Percentiles rank a stretch among this genome's conserved stretches.
These are phyloP conservation scores for Habrosyne pyritoides DNA, from an alignment of 2,888 invertebrate genomes.

Conservation along the genomic window DNA sequence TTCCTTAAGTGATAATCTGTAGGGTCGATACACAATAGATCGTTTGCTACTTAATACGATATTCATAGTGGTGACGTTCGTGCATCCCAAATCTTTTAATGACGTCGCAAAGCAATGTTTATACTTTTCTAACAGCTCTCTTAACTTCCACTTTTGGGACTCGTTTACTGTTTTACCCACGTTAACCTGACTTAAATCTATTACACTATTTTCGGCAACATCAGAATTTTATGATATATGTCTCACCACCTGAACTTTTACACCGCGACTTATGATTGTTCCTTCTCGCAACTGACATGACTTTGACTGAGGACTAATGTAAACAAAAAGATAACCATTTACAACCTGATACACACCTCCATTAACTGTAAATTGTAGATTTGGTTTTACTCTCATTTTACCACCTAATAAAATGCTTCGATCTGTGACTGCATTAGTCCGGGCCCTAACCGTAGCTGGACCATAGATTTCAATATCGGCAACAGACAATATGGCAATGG, in stretches of 20 bases:
- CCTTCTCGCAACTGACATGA: not conserved
- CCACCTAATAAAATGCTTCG: not conserved
- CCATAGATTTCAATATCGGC: not conserved
- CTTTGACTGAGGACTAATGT: not conserved
- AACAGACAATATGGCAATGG: not conserved
- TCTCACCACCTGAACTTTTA: constrained; percentile 19
- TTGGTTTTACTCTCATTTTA: not conserved
- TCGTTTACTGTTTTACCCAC: no score
- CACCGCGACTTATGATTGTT: constrained; percentile 12
- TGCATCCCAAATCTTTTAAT: constrained; percentile 16
- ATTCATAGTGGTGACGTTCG: constrained; percentile 21
- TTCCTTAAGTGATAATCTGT: constrained; percentile 22
- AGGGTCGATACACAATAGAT: constrained; percentile 29
- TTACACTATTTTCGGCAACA: no score
- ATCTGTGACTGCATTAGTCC: not conserved
- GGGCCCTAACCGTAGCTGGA: not conserved
- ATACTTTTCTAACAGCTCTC: no score
- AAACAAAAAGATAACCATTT: not conserved
- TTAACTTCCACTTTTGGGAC: no score
- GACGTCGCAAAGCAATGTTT: no score
- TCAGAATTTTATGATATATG: constrained; percentile 1
- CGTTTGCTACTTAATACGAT: constrained; percentile 22
- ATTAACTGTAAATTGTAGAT: not conserved
- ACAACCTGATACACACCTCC: constrained; percentile 14
- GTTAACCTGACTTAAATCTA: no score